Evolutionary conservation across 2,888 invertebrate genomes (phyloP).

Genomic region (Cephus sareptanus): DNA sequence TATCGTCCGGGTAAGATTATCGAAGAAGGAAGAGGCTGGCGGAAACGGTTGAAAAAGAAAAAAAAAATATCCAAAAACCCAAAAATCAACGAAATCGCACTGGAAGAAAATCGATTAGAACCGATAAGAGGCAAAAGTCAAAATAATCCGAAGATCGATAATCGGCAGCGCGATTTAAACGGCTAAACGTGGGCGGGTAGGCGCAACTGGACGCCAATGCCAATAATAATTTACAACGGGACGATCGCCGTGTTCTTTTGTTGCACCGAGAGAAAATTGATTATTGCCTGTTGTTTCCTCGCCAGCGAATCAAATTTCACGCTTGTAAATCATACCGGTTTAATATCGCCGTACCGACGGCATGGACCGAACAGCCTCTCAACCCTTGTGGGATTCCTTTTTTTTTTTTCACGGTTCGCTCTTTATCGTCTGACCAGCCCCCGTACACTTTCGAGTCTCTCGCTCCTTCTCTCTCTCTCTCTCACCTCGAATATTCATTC

Average conservation of each 20-base stretch:
- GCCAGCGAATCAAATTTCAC: conserved; percentile 49
- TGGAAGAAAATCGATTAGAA: too few relatives aligned
- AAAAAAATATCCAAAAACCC: background rate
- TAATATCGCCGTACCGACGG: conserved; percentile 40
- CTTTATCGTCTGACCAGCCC: background rate
- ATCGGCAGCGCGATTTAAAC: background rate
- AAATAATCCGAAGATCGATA: background rate
- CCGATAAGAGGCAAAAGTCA: too few relatives aligned
- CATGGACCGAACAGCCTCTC: conserved; percentile 34
- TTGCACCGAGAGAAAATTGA: conserved; percentile 38
- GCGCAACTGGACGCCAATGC: background rate
- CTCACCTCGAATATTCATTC: background rate
- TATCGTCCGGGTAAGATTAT: background rate
- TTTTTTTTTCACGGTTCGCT: conserved; percentile 13
- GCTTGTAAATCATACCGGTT: conserved; percentile 46
- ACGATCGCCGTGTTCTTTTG: conserved; percentile 33
- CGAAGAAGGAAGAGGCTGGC: background rate
- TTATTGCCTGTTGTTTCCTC: conserved; percentile 45
- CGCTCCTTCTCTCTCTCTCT: background rate
- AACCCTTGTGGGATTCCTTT: background rate
- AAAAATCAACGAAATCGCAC: background rate
- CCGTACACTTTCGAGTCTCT: background rate
- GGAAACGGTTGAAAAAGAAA: background rate
- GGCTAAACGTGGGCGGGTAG: conserved; percentile 6
- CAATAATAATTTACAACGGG: conserved; percentile 40